Base-by-base conservation (phyloP, 2,797 vertebrate genomes). In the Poeciliopsis turneri region DNA sequence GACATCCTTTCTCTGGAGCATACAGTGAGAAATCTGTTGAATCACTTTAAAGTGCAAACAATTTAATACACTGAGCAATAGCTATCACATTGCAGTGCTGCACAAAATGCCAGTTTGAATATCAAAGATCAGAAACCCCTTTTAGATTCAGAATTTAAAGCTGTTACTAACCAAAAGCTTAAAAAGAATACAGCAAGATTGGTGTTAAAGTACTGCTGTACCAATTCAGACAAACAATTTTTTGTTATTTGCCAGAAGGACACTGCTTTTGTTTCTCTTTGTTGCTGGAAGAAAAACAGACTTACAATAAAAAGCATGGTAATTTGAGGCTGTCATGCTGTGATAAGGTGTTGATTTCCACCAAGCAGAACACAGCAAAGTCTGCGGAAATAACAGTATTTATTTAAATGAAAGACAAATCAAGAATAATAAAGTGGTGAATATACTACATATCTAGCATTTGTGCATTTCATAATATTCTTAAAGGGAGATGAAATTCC, bases 211-310 rank as follows among this genome's bases (percentile, higher is more conserved):
- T 12, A 4, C 23, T 71, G 15, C 33, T 39, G 28, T 5, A 3
- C 23, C 33, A 13, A 39, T 13, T 55, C 25, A 36, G 23, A 61
- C 28, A 59, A 75, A 78, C 72, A 51, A 39, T 69, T 51, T 15
- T 68, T 80, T 73, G 30, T 86, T 79, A 72, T 78, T 74, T 72
- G n/a, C 75, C 66, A 84, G 39, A 36, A 36, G 51, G 28, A 72
- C 5, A 1, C 53, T 49, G 39, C 71, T 75, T 51, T 80, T 55
- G 66, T 82, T 85, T 85, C 79, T 69, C 73, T 49, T 18, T 72
- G 61, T 73, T 76, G 39, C 64, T 76, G 23, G 51, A 51, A 64
- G 59, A 57, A 64, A 64, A 41, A 66, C 16, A 53, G 25, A 47
- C 59, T 55, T 79, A 51, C 59, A 76, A 75, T 82, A 28, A 76